phyloP scores from a whole-genome alignment of 2,888 invertebrate genomes.

The Thereva nobilitata region DNA sequence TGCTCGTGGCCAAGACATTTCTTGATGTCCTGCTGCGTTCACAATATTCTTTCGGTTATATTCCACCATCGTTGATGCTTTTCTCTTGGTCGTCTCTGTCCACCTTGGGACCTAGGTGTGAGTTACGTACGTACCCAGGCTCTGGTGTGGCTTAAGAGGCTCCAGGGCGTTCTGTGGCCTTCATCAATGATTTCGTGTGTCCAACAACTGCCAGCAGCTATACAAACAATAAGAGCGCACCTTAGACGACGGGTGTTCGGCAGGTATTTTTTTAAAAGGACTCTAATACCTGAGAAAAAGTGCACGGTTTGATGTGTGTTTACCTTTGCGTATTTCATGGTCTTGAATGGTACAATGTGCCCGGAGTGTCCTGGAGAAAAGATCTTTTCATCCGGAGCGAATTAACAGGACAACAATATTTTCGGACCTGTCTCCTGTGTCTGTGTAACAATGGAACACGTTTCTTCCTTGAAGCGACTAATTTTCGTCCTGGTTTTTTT shows the following conservation, averaged over 20 bases:
- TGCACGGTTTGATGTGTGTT: slow-evolving; percentile 16
- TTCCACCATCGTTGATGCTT: slow-evolving; percentile 12
- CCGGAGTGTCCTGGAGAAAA: not conserved
- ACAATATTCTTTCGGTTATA: slow-evolving; percentile 23
- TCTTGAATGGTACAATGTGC: slow-evolving; percentile 7
- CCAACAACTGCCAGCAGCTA: slow-evolving; percentile 6
- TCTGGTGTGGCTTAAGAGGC: not conserved
- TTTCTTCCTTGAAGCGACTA: slow-evolving; percentile 29
- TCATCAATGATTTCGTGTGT: slow-evolving; percentile 31
- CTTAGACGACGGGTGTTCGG: slow-evolving; percentile 32
- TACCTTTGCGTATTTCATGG: slow-evolving; percentile 22
- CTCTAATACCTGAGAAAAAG: slow-evolving; percentile 26
- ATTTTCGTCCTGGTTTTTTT: slow-evolving; percentile 22
- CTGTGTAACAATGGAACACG: not conserved
- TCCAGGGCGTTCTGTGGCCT: slow-evolving; percentile 3
- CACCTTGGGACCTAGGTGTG: not conserved
- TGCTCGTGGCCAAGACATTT: slow-evolving; percentile 23
- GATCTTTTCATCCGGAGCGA: slow-evolving; percentile 9
- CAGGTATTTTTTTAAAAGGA: slow-evolving; percentile 12
- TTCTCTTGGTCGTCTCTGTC: slow-evolving; percentile 29
- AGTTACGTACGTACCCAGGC: slow-evolving; percentile 20
- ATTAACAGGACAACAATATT: slow-evolving; percentile 34
- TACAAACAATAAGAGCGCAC: slow-evolving; percentile 14
- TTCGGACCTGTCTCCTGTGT: slow-evolving; percentile 5
- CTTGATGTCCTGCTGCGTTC: slow-evolving; percentile 35